These are phyloP conservation scores for Actinia tenebrosa DNA, from an alignment of 64 coral and sea anemone genomes.

Conservation along the genomic window DNA sequence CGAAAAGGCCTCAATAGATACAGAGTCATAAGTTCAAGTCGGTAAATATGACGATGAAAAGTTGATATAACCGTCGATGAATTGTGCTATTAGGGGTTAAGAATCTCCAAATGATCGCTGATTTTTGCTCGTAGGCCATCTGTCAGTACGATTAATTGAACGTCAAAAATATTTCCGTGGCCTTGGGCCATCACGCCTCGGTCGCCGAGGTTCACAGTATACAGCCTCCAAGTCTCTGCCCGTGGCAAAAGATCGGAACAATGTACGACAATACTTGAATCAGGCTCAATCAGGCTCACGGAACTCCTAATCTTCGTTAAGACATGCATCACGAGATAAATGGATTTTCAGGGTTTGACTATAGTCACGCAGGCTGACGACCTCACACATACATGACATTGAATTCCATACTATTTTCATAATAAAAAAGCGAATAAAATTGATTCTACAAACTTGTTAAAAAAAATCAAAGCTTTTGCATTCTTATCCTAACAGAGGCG, in stretches of 20 bases:
- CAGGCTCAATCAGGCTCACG: neutral
- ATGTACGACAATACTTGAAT: neutral
- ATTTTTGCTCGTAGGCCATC: neutral
- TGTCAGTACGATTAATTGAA: neutral
- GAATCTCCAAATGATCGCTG: neutral
- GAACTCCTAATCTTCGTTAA: neutral
- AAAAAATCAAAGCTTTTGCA: too few relatives aligned
- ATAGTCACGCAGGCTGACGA: neutral
- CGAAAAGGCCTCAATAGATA: neutral
- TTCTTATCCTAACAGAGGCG: too few relatives aligned
- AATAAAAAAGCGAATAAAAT: too few relatives aligned
- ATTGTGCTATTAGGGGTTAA: neutral
- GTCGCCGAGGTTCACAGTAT: neutral
- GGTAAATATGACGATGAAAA: neutral
- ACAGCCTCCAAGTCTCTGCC: slow-evolving; percentile 4
- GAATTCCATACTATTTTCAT: too few relatives aligned
- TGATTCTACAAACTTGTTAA: too few relatives aligned
- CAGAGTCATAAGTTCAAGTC: neutral
- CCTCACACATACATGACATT: too few relatives aligned
- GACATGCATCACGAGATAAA: neutral
- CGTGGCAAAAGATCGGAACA: neutral
- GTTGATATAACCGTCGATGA: neutral
- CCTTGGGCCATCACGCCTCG: slow-evolving; percentile 1
- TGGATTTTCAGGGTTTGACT: neutral
- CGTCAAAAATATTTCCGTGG: neutral